Percentiles rank a stretch among this genome's conserved stretches.
phyloP scores from a whole-genome alignment of 2,888 invertebrate species.

The Tinea pellionella region DNA sequence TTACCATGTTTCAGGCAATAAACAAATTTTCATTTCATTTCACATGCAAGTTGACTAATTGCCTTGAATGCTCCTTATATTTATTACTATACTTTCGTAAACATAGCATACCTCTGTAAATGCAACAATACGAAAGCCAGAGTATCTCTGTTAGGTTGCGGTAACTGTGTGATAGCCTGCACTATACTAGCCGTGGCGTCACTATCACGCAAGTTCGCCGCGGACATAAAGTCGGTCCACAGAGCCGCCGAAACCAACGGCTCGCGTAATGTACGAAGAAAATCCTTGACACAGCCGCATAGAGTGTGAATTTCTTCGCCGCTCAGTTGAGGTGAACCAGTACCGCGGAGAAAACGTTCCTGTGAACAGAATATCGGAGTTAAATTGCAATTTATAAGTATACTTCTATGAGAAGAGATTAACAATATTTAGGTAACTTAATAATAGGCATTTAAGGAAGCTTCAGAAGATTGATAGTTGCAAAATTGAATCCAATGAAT shows the following conservation, averaged over 20 bases:
- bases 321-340: conserved; percentile 83
- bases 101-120: conserved; percentile 75
- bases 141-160: conserved; percentile 94
- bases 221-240: conserved; percentile 84
- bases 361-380: conserved; percentile 26
- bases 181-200: conserved; percentile 75
- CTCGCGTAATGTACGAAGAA: conserved; percentile 88
- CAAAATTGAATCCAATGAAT: too few species aligned
- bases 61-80: too few species aligned
- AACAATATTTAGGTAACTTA: too few species aligned
- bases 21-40: too few species aligned
- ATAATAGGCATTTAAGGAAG: too few species aligned
- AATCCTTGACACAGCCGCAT: conserved; percentile 95
- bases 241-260: conserved; percentile 86
- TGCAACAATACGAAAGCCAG: conserved; percentile 93
- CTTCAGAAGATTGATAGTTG: too few species aligned
- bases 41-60: too few species aligned
- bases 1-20: too few species aligned
- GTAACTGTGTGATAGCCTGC: conserved; percentile 85
- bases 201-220: conserved; percentile 63
- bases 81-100: too few species aligned
- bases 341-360: conserved; percentile 88
- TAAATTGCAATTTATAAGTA: too few species aligned
- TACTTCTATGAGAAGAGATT: too few species aligned
- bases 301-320: conserved; percentile 86